These are phyloP conservation scores for Pterois miles DNA, from an alignment of 2,797 vertebrate genomes.

Conservation along the genomic window DNA sequence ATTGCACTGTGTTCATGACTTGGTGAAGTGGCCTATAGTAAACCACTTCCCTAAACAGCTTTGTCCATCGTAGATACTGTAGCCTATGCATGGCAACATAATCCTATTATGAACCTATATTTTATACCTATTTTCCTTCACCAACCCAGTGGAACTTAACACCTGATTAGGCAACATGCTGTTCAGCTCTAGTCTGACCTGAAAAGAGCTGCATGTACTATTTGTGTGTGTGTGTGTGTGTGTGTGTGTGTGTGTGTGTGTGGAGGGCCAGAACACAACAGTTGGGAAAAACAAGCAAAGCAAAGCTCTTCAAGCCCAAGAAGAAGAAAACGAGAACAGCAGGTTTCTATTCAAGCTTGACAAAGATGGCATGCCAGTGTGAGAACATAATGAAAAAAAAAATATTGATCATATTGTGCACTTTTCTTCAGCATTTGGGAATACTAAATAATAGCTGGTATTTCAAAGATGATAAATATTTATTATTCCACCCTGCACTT, in stretches of 20 bases:
- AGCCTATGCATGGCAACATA: slow-evolving; percentile 13
- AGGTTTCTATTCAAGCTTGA: slow-evolving; percentile 13
- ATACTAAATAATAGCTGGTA: background rate
- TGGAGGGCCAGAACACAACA: background rate
- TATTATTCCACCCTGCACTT: background rate
- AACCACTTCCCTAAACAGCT: slow-evolving; percentile 3
- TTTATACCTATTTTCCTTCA: background rate
- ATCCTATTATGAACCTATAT: slow-evolving; percentile 27
- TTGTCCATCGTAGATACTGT: background rate
- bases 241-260: background rate
- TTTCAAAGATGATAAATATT: slow-evolving; percentile 17
- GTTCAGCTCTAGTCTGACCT: slow-evolving; percentile 19
- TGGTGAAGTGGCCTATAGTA: background rate
- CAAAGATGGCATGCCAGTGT: background rate
- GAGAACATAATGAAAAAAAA: slow-evolving; percentile 15
- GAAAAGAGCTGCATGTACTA: background rate
- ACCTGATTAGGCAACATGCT: slow-evolving; percentile 28
- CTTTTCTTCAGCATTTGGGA: background rate
- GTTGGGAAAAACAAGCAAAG: slow-evolving; percentile 16
- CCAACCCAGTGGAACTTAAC: slow-evolving; percentile 10
- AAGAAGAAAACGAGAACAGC: slow-evolving; percentile 13
- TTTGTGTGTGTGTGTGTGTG: background rate
- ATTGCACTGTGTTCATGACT: slow-evolving; percentile 15
- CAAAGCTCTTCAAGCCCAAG: background rate
- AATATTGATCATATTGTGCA: slow-evolving; percentile 23